A percentile compares a stretch with the other conserved stretches of the same genome.
phyloP scores from a whole-genome alignment of 2,113 vertebrate genomes.

The Equus przewalskii region DNA sequence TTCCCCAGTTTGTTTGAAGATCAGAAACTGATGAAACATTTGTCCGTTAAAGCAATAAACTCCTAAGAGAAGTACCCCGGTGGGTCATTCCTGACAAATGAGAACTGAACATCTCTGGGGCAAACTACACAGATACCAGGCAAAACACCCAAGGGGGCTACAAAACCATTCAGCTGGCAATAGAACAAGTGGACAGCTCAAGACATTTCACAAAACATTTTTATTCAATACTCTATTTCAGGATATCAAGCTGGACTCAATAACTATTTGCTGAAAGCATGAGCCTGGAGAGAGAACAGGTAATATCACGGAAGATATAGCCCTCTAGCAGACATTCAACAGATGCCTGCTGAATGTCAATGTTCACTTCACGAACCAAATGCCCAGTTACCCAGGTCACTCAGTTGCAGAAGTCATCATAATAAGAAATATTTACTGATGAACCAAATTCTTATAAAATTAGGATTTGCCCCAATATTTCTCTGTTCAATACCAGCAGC shows the following conservation, averaged over 20 bases:
- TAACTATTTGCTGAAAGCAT: background rate
- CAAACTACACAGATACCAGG: background rate
- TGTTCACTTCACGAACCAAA: background rate
- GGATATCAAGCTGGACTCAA: background rate
- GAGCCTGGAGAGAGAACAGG: background rate
- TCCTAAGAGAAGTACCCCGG: background rate
- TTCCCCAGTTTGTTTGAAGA: constrained; percentile 27
- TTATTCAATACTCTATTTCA: background rate
- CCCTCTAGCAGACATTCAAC: background rate
- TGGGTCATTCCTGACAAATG: background rate
- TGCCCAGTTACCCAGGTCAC: background rate
- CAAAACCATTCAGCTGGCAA: background rate
- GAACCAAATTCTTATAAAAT: constrained; percentile 15
- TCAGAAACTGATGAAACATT: background rate
- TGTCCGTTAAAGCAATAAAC: background rate
- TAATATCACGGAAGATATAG: background rate
- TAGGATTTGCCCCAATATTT: background rate
- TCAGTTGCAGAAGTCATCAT: background rate
- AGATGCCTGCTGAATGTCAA: background rate
- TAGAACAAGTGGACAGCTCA: background rate
- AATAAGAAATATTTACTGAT: constrained; percentile 20
- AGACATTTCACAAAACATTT: background rate
- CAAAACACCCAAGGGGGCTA: background rate
- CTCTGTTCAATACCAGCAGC: background rate
- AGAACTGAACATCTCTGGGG: background rate